Evolutionary conservation across 1,140 invertebrate species (phyloP), one percentile per base, ranked within the genome.

Genomic region (Nasonia longicornis): DNA sequence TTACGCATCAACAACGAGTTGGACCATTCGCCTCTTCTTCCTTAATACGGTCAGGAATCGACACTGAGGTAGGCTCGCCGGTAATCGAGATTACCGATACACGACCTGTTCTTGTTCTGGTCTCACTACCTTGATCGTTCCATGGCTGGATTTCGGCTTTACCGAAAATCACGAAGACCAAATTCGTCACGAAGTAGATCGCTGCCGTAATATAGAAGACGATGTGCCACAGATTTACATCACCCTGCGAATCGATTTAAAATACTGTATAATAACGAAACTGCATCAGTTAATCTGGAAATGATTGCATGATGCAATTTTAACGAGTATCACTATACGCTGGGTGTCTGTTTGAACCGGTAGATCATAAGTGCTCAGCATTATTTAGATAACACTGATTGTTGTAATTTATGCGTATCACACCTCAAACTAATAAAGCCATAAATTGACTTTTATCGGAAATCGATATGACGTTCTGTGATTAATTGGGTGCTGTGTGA

Each of bases 51-150:
- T 76, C 66, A 2, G 80, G 80, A 42, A 81, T 42, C 2, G 74
- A 70, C 11, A 81, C n/a, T 0, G 66, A 52, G 12, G 75, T 81
- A 29, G 75, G 75, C 16, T 81, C 80, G 4, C 75, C 74, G 1
- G 67, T 66, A 76, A 81, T 81, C 7, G 80, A 81, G 66, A 81
- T 77, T 6, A 63, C 70, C 3, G 80, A 81, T 1, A 71, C 29
- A 52, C 79, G 38, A 48, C 48, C n/a, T 7, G 0, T 22, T 52
- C 11, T 14, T 22, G 6, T 2, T 35, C 16, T 14, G 42, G 29
- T 0, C 3, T 35, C 1, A 20, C 20, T 63, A 11, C 35, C 70
- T 72, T 69, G 94, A 94, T 74, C n/a, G n/a, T 75, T 75, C 73
- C 73, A 75, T 16, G 58, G 1, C 8, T 75, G 73, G 2, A 29